Percentiles rank a stretch among this genome's conserved stretches.
Evolutionary conservation across 2,888 invertebrate genomes (phyloP).

Genomic region (Ischnus inquisitorius): DNA sequence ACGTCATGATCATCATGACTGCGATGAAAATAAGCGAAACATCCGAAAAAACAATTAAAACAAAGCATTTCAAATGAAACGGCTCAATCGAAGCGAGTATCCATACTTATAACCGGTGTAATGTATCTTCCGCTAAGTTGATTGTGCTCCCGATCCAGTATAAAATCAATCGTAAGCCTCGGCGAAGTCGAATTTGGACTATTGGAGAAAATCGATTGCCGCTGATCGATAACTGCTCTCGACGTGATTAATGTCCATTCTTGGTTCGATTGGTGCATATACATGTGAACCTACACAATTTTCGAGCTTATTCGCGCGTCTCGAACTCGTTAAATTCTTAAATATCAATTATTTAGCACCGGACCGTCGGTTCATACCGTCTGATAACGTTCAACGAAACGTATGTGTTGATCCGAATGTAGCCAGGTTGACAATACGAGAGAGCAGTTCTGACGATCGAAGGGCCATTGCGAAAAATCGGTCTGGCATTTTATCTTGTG

Average conservation of each 20-base stretch:
- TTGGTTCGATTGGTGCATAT: conserved; percentile 78
- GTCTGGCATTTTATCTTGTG: conserved; percentile 87
- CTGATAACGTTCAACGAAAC: conserved; percentile 79
- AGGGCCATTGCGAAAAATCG: conserved; percentile 88
- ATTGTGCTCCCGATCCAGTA: conserved; percentile 87
- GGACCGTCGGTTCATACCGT: conserved; percentile 6
- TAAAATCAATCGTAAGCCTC: conserved; percentile 87
- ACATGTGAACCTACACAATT: conserved; percentile 46
- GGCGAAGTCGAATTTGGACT: conserved; percentile 86
- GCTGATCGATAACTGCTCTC: conserved; percentile 83
- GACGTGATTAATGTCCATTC: conserved; percentile 87
- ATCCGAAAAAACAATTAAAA: background rate
- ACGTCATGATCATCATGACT: conserved; percentile 87
- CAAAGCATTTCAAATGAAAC: background rate
- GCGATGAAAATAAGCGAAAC: conserved; percentile 22
- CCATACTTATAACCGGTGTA: background rate
- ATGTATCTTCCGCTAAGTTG: conserved; percentile 85
- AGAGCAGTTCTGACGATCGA: conserved; percentile 89
- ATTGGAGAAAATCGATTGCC: conserved; percentile 86
- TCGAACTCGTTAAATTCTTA: too few relatives aligned
- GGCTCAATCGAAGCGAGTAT: background rate
- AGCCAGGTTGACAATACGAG: conserved; percentile 89
- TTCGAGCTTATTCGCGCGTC: background rate
- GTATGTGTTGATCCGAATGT: conserved; percentile 88
- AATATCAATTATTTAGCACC: too few relatives aligned